Conservation (phyloP, 2,113 vertebrate species). For the Uria aalge region DNA sequence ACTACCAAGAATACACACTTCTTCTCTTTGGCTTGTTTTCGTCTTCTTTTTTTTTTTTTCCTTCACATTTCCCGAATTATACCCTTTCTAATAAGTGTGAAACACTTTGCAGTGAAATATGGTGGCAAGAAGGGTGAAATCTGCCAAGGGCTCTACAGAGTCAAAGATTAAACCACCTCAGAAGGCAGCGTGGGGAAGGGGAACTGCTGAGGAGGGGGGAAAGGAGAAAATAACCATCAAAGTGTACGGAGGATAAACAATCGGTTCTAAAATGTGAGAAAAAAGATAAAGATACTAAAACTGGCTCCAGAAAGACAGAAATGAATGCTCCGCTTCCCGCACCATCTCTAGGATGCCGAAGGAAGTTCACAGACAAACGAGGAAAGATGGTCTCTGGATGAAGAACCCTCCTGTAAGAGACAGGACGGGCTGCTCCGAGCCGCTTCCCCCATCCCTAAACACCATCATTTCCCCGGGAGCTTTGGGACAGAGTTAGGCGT, state of each 20-base stretch:
- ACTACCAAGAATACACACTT: neutral
- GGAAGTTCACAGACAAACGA: neutral
- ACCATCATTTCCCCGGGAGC: neutral
- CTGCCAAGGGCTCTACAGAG: neutral
- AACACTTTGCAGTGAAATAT: neutral
- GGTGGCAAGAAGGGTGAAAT: neutral
- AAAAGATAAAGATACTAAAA: neutral
- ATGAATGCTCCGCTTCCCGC: neutral
- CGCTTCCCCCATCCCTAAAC: rapidly evolving
- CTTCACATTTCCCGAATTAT: neutral
- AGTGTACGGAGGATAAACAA: neutral
- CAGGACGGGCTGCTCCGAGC: rapidly evolving
- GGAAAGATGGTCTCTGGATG: neutral
- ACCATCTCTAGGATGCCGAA: neutral
- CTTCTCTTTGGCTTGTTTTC: neutral
- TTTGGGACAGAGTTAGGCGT: too few relatives aligned
- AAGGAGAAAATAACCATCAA: neutral
- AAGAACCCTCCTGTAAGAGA: neutral
- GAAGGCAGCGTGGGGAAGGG: neutral
- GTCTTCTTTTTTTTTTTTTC: too few relatives aligned
- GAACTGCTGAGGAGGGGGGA: neutral
- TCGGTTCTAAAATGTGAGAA: neutral
- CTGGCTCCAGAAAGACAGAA: neutral
- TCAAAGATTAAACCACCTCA: neutral
- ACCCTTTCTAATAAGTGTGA: neutral